These are phyloP conservation scores for Drosophila affinis DNA, from an alignment of 2,888 invertebrate genomes.

Conservation along the genomic window DNA sequence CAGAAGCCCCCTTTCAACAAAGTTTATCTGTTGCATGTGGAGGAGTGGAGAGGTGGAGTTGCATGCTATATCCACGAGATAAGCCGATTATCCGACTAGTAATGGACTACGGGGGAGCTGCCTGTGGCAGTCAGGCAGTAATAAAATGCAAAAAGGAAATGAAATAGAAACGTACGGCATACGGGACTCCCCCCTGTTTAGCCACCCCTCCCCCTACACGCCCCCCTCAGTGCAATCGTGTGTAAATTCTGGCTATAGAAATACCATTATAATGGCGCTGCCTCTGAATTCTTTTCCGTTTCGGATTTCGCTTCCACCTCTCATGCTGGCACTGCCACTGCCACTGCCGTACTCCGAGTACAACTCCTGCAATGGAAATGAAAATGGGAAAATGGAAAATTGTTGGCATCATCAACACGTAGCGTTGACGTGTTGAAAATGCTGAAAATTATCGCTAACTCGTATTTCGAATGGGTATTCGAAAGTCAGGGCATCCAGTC, in stretches of 20 bases:
- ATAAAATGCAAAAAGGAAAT: slow-evolving; percentile 55
- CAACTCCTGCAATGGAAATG: slow-evolving; percentile 27
- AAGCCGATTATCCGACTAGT: neutral
- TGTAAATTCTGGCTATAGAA: slow-evolving; percentile 44
- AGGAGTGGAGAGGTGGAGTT: too few species aligned
- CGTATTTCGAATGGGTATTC: slow-evolving; percentile 1
- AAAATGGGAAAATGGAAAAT: slow-evolving; percentile 49
- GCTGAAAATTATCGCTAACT: slow-evolving; percentile 38
- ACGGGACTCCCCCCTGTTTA: too few species aligned
- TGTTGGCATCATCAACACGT: slow-evolving; percentile 65
- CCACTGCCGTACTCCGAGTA: neutral
- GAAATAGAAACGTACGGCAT: slow-evolving; percentile 44
- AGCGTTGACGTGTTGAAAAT: slow-evolving; percentile 64
- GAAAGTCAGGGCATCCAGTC: neutral
- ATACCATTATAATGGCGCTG: slow-evolving; percentile 39
- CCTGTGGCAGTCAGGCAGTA: slow-evolving; percentile 9
- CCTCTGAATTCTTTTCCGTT: slow-evolving; percentile 17
- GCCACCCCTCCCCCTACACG: neutral
- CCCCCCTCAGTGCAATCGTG: slow-evolving; percentile 37
- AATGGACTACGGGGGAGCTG: neutral
- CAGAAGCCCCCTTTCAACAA: too few species aligned
- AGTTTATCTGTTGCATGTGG: too few species aligned
- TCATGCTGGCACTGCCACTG: too few species aligned
- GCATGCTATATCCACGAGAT: neutral
- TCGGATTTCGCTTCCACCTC: neutral